Conservation (phyloP, 2,888 invertebrate genomes). For the Noctua fimbriata region DNA sequence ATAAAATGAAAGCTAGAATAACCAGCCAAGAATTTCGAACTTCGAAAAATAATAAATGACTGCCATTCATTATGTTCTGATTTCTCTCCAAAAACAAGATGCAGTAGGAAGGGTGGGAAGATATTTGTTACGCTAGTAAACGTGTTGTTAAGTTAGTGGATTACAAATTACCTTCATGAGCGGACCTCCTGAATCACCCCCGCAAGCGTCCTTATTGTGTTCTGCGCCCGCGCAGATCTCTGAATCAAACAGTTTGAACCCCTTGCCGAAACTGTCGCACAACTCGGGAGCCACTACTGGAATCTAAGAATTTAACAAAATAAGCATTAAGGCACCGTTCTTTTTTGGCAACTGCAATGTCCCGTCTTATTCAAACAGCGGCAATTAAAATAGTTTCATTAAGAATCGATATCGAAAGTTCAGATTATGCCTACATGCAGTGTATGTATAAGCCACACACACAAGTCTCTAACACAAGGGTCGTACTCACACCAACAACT, state of each 20-base stretch:
- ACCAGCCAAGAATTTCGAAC: conserved; percentile 8
- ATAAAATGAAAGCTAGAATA: conserved; percentile 9
- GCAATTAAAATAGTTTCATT: not conserved
- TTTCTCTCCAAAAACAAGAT: not conserved
- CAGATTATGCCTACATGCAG: not conserved
- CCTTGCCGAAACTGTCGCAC: conserved; percentile 78
- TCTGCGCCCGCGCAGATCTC: conserved; percentile 91
- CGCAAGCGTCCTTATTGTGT: conserved; percentile 90
- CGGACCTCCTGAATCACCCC: conserved; percentile 92
- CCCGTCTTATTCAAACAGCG: too few relatives aligned
- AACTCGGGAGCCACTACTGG: conserved; percentile 76
- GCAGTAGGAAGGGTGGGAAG: not conserved
- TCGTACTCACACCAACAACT: conserved; percentile 81
- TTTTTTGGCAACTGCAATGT: not conserved
- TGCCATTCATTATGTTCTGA: conserved; percentile 8
- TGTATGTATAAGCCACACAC: not conserved
- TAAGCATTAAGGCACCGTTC: not conserved
- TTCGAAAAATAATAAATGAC: not conserved
- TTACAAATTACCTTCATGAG: conserved; percentile 82
- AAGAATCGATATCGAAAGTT: not conserved
- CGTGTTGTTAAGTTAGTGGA: not conserved
- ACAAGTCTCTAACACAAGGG: not conserved
- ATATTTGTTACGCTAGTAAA: not conserved
- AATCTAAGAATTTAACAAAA: conserved; percentile 69
- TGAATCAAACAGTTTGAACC: conserved; percentile 74